Evolutionary conservation across 2,797 vertebrate species (phyloP), one percentile per base, ranked within the genome.

Genomic region (Jordanella pulchra): DNA sequence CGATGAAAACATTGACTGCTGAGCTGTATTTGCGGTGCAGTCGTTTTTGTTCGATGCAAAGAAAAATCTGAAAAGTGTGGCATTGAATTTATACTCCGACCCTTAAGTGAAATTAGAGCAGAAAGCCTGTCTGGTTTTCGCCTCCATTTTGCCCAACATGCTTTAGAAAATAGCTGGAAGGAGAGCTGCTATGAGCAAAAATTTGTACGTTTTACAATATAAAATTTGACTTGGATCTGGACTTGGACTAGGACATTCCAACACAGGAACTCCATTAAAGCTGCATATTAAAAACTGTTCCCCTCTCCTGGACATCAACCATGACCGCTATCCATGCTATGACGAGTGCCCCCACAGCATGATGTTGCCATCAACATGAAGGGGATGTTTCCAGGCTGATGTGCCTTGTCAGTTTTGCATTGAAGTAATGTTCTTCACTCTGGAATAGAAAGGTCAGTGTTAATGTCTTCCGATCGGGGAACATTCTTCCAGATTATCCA

Each of bases 221-320:
- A 35, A 58, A 11, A 23, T 13, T 39, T 2, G 11, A 60, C 10
- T 12, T 23, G 5, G 56, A 21, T 60, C 30, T 39, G 30, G 18
- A 39, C 32, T 61, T 63, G 39, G 35, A 63, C 60, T 63, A 35
- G 35, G 39, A 35, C 35, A 63, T 35, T 63, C 35, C 23, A 63
- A 6, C 23, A 63, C n/a, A 63, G 39, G 9, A 42, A 25, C 27
- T 39, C 35, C 9, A 7, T 39, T 1, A n/a, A n/a, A n/a, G n/a
- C n/a, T 4, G 35, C 35, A 39, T 39, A 39, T 39, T 39, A 4
- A 39, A 39, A 39, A 7, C 35, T 5, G 9, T 5, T 7, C 5
- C 35, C 35, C 35, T 39, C 35, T 7, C 35, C 35, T 39, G 35
- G 35, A 39, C 6, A 39, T 39, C n/a, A n/a, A n/a, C n/a, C n/a